A percentile compares a stretch with the other conserved stretches of the same genome.
Conservation (phyloP, 2,113 vertebrate genomes). For the Syrrhaptes paradoxus region DNA sequence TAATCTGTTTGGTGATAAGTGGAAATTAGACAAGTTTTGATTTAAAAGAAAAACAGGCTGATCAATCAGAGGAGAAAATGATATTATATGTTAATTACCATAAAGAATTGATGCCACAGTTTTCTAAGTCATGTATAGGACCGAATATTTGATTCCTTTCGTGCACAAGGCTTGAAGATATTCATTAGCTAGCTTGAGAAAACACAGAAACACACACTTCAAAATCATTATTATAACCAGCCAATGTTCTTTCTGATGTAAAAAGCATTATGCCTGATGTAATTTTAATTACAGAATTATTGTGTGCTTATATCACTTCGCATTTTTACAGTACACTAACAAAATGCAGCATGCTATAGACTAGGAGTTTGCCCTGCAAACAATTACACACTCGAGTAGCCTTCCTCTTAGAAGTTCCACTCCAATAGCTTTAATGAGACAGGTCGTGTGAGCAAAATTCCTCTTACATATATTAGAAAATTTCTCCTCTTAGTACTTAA, state of each 20-base stretch:
- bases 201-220: neutral
- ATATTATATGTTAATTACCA: slow-evolving; percentile 15
- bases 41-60: neutral
- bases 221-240: neutral
- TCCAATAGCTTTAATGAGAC: slow-evolving; percentile 37
- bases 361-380: neutral
- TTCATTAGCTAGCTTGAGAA: neutral
- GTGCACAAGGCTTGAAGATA: neutral
- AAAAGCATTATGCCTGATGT: slow-evolving; percentile 25
- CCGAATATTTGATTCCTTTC: neutral
- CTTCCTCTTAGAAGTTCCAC: slow-evolving; percentile 9
- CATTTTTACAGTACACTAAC: neutral
- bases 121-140: neutral
- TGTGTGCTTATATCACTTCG: neutral
- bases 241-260: neutral
- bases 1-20: neutral
- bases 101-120: neutral
- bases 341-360: neutral
- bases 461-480: neutral
- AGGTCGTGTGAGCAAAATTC: neutral
- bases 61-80: neutral
- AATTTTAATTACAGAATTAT: slow-evolving; percentile 50
- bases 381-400: slow-evolving; percentile 5
- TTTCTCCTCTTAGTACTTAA: neutral
- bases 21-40: neutral